Evolutionary conservation across 2,888 invertebrate genomes (phyloP).

Genomic region (Eubasilissa splendida): DNA sequence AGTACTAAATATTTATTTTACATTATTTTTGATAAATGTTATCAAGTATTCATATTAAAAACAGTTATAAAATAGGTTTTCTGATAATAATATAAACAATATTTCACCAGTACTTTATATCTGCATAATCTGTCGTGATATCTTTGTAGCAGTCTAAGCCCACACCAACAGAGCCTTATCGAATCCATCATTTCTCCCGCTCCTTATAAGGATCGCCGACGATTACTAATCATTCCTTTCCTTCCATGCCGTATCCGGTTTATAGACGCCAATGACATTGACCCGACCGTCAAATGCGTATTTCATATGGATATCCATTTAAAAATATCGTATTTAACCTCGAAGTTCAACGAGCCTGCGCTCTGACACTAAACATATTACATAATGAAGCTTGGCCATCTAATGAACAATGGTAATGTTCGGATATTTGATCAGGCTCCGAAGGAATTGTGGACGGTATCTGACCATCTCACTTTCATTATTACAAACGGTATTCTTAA

Average conservation of each 20-base stretch:
- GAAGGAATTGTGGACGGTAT: slow-evolving; percentile 7
- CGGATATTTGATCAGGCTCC: slow-evolving; percentile 12
- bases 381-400: not conserved
- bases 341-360: slow-evolving; percentile 7
- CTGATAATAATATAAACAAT: too few relatives aligned
- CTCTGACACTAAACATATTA: slow-evolving; percentile 5
- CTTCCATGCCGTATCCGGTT: not conserved
- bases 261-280: not conserved
- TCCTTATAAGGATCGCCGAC: slow-evolving; percentile 4
- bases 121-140: not conserved
- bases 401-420: slow-evolving; percentile 24
- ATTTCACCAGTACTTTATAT: not conserved
- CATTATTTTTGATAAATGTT: too few relatives aligned
- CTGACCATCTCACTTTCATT: slow-evolving; percentile 54
- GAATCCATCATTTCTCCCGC: slow-evolving; percentile 13
- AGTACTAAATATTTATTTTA: too few relatives aligned
- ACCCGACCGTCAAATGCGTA: not conserved
- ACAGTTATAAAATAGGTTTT: too few relatives aligned
- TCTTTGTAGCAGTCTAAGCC: slow-evolving; percentile 8
- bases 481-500: slow-evolving; percentile 52
- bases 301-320: not conserved
- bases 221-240: slow-evolving; percentile 1
- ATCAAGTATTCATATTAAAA: too few relatives aligned
- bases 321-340: slow-evolving; percentile 5
- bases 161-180: slow-evolving; percentile 16